These are phyloP conservation scores for Anabas testudineus DNA, from an alignment of 2,797 vertebrate species.

Conservation along the genomic window DNA sequence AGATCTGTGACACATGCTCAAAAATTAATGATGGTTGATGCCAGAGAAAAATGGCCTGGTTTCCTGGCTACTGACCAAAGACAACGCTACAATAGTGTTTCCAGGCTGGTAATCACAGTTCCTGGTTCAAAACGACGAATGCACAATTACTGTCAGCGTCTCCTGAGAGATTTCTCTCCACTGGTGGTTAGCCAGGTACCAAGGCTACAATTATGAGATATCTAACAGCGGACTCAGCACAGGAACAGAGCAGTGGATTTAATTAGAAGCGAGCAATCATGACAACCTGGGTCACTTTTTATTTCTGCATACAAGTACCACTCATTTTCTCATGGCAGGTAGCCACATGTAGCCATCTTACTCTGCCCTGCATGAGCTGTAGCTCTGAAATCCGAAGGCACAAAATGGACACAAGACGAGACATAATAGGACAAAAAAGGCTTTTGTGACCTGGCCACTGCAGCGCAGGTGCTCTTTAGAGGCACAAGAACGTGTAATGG, in stretches of 20 bases:
- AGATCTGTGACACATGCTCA: conserved; percentile 50
- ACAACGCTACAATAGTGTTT: conserved; percentile 51
- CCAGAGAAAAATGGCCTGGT: conserved; percentile 29
- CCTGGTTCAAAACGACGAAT: conserved; percentile 51
- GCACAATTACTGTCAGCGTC: conserved; percentile 66
- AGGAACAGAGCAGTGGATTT: conserved; percentile 62
- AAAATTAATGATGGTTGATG: conserved; percentile 47
- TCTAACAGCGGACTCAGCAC: conserved; percentile 44
- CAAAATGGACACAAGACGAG: conserved; percentile 23
- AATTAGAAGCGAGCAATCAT: conserved; percentile 69
- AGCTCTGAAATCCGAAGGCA: conserved; percentile 33
- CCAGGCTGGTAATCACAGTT: conserved; percentile 62
- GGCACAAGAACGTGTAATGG: conserved; percentile 40
- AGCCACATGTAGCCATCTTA: conserved; percentile 57
- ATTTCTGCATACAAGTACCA: conserved; percentile 52
- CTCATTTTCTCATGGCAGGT: conserved; percentile 28
- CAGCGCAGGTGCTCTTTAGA: conserved; percentile 52
- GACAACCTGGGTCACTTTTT: conserved; percentile 60
- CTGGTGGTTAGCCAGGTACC: conserved; percentile 60
- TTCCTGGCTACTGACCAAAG: conserved; percentile 68
- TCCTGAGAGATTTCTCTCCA: conserved; percentile 54
- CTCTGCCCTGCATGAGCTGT: conserved; percentile 27
- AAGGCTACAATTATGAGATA: conserved; percentile 59
- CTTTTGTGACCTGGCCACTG: conserved; percentile 34
- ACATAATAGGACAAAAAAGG: neutral